Conservation (phyloP, 1,140 invertebrate species). For the Vanessa tameamea region DNA sequence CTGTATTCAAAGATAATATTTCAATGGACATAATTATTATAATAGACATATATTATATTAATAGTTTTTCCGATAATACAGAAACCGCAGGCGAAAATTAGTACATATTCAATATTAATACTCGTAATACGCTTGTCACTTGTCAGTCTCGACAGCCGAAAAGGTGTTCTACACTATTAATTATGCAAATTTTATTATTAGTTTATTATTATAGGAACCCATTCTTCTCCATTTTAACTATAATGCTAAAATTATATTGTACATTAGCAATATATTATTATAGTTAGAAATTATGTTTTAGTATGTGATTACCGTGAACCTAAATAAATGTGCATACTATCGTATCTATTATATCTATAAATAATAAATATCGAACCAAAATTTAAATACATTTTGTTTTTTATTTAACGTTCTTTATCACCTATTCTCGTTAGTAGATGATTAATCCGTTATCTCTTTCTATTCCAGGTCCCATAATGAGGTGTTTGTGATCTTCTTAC, state of each 20-base stretch:
- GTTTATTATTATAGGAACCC: neutral
- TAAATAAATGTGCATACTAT: too few species aligned
- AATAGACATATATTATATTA: neutral
- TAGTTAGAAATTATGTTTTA: too few species aligned
- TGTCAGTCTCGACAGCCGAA: neutral
- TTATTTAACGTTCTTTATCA: too few species aligned
- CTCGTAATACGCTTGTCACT: neutral
- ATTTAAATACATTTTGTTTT: too few species aligned
- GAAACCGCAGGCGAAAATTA: neutral
- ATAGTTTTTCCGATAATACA: neutral
- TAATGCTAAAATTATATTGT: neutral
- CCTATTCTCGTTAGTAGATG: neutral
- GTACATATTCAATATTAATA: neutral
- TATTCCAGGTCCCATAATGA: constrained; percentile 72
- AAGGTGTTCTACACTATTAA: neutral
- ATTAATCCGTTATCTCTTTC: constrained; percentile 43
- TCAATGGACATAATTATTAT: too few species aligned
- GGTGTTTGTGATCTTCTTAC: constrained; percentile 62
- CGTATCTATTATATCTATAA: too few species aligned
- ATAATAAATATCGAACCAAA: too few species aligned
- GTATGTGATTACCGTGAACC: too few species aligned
- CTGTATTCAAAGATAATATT: too few species aligned
- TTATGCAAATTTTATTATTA: neutral
- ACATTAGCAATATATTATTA: too few species aligned
- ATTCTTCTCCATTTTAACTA: neutral